A percentile compares a stretch with the other conserved stretches of the same genome.
These are phyloP conservation scores for Rhagium mordax DNA, from an alignment of 2,888 invertebrate genomes.

Conservation along the genomic window DNA sequence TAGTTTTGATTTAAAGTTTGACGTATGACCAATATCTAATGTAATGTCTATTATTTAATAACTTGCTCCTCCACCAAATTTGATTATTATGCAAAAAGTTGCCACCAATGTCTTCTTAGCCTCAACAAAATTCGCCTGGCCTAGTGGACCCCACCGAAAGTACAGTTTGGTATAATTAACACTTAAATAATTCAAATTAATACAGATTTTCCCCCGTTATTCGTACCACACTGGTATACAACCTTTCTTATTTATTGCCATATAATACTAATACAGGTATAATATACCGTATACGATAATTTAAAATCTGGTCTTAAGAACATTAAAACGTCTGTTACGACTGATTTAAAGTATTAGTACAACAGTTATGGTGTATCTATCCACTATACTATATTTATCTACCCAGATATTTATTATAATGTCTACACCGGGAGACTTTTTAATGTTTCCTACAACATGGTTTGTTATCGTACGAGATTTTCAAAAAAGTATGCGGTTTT, in stretches of 20 bases:
- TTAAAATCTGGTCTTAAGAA: slow-evolving; percentile 27
- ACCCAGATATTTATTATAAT: slow-evolving; percentile 14
- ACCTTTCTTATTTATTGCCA: slow-evolving; percentile 13
- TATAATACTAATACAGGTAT: slow-evolving; percentile 18
- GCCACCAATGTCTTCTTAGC: no score
- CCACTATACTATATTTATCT: slow-evolving; percentile 7
- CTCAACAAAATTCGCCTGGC: no score
- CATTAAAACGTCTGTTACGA: slow-evolving; percentile 27
- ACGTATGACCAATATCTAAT: no score
- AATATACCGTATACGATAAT: slow-evolving; percentile 25
- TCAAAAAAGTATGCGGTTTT: not conserved
- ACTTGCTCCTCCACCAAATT: no score
- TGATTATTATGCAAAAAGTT: no score
- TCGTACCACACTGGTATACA: not conserved
- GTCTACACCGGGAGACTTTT: slow-evolving; percentile 4
- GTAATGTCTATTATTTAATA: no score
- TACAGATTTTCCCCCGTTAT: not conserved
- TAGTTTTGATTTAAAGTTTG: no score
- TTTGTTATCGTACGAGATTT: not conserved
- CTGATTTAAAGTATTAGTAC: slow-evolving; percentile 28
- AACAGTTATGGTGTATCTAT: slow-evolving; percentile 25
- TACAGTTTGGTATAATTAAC: no score
- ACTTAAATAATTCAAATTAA: not conserved
- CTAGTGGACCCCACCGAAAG: no score
- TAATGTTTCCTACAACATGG: not conserved